Conservation (phyloP, 2,797 vertebrate genomes). For the Nannoperca obscura region DNA sequence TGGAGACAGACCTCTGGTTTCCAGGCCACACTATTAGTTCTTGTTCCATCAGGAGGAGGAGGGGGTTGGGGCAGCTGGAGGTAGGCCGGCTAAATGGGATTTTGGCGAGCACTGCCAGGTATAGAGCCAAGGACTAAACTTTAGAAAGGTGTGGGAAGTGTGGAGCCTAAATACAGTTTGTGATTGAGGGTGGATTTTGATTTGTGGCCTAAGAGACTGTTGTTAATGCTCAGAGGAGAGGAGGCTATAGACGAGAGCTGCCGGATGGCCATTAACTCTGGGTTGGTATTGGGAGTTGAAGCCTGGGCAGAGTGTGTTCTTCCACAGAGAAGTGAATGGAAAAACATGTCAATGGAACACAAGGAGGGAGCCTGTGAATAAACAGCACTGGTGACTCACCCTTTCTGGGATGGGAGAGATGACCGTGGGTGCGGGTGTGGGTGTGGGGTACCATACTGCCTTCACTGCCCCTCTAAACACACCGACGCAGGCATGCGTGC, state of each 20-base stretch:
- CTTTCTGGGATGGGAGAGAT: constrained; percentile 79
- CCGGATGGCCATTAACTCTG: constrained; percentile 19
- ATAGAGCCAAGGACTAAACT: background rate
- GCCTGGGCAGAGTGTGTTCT: constrained; percentile 40
- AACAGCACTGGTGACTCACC: constrained; percentile 83
- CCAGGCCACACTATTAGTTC: constrained; percentile 33
- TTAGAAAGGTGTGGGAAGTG: constrained; percentile 1
- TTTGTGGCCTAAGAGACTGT: background rate
- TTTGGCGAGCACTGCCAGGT: constrained; percentile 20
- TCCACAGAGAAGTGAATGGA: constrained; percentile 77
- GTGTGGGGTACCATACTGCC: constrained; percentile 64
- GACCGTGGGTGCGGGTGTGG: constrained; percentile 61
- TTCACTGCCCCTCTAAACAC: constrained; percentile 64
- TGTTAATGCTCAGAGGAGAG: constrained; percentile 9
- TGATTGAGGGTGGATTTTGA: constrained; percentile 1
- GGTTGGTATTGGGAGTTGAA: constrained; percentile 40
- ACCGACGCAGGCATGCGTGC: constrained; percentile 67
- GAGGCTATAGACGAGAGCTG: constrained; percentile 14
- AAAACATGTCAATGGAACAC: constrained; percentile 85
- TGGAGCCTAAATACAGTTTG: background rate
- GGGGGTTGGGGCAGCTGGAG: constrained; percentile 13
- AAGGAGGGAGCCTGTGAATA: constrained; percentile 81
- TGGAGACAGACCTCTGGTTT: constrained; percentile 53
- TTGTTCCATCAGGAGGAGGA: constrained; percentile 36
- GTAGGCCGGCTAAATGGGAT: constrained; percentile 8